A percentile compares a stretch with the other conserved stretches of the same genome.
Evolutionary conservation across 2,888 invertebrate species (phyloP).

Genomic region (Lepidocyrtoides sp.): DNA sequence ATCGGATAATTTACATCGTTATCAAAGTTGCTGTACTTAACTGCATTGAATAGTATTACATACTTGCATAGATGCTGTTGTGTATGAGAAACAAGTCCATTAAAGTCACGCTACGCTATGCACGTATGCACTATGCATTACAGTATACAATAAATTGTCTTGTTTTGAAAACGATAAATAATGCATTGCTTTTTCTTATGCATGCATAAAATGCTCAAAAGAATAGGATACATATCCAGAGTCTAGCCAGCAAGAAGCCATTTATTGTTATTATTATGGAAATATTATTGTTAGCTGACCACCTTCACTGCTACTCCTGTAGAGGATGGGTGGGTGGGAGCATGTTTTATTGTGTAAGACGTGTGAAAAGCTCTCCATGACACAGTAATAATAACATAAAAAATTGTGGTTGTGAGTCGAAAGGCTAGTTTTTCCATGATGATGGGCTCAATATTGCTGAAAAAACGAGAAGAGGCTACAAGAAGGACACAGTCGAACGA

Average conservation of each 20-base stretch:
- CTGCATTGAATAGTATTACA: too few relatives aligned
- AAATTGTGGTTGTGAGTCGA: not conserved
- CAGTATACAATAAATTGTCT: not conserved
- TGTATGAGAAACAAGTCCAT: too few relatives aligned
- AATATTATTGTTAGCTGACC: not conserved
- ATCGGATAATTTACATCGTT: too few relatives aligned
- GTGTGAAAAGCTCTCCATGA: not conserved
- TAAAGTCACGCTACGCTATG: not conserved
- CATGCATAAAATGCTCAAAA: not conserved
- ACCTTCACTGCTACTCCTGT: not conserved
- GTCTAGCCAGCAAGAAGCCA: not conserved
- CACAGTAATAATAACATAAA: not conserved
- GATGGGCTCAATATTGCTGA: not conserved
- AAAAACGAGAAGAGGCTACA: not conserved
- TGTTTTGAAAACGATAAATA: conserved; percentile 1
- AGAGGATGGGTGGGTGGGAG: not conserved
- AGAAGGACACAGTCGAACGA: not conserved
- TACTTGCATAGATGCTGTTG: too few relatives aligned
- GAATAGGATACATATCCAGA: not conserved
- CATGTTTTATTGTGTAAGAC: not conserved
- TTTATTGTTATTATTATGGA: not conserved
- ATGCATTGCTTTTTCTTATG: not conserved
- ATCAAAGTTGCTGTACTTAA: too few relatives aligned
- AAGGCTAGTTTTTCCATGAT: not conserved
- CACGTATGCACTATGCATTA: not conserved